These are phyloP conservation scores for Diceros bicornis DNA, from an alignment of 2,797 vertebrate species.

Conservation along the genomic window DNA sequence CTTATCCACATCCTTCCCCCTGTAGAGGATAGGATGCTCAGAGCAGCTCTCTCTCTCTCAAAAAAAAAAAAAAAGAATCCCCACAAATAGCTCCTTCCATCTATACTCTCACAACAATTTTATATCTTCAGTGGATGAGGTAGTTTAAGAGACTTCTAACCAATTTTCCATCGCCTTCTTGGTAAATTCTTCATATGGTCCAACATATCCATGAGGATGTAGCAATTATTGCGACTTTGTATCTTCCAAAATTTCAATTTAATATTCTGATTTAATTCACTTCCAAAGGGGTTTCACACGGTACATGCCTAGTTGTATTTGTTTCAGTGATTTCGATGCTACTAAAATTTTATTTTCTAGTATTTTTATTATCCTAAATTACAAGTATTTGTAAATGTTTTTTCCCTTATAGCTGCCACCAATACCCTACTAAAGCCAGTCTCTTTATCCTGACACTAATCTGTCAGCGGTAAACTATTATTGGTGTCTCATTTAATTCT, in stretches of 20 bases:
- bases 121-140: neutral
- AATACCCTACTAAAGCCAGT: neutral
- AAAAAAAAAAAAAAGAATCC: neutral
- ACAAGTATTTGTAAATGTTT: neutral
- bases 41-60: neutral
- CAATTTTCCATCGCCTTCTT: neutral
- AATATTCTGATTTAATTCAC: constrained; percentile 41
- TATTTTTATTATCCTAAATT: constrained; percentile 37
- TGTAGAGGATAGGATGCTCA: neutral
- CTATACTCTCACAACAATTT: neutral
- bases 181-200: neutral
- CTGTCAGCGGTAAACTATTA: neutral
- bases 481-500: constrained; percentile 53
- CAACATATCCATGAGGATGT: neutral
- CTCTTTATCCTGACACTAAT: constrained; percentile 16
- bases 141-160: neutral
- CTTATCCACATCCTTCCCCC: neutral
- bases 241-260: constrained; percentile 34
- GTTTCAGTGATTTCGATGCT: neutral
- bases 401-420: neutral
- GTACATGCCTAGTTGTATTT: neutral
- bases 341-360: constrained; percentile 3
- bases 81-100: neutral
- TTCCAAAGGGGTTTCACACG: neutral
- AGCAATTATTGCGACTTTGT: neutral